Base-by-base conservation (phyloP, 2,888 invertebrate genomes). In the Hoplodrina blanda region DNA sequence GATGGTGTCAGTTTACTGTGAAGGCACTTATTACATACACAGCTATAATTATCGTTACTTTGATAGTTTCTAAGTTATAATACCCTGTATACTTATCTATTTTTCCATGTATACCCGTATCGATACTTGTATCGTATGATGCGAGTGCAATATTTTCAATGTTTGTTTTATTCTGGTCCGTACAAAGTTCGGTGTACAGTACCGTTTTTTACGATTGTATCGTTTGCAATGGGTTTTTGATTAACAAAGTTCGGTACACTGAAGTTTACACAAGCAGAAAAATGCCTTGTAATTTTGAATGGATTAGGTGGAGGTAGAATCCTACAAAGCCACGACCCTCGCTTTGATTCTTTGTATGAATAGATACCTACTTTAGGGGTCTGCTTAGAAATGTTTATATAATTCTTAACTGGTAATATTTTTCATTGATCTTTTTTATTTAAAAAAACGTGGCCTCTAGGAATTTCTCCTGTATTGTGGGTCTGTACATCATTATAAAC, bases 131-230 rank as follows among this genome's bases (percentile, higher is more conserved):
- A 70, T 57, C 11, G 50, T 17, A 57, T 56, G 71, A 76, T 54
- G 62, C 41, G 15, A 54, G 60, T 4, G 59, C 50, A 71, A 81
- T 81, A 71, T 81, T 78, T 78, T 62, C 72, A 62, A 57, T 76
- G 67, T 72, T 72, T 63, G 72, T 77, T 81, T 79, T 79, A 77
- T 66, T 76, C 63, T 66, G 54, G 41, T 46, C 20, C 8, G 56
- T 20, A 25, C 49, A 54, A 80, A 68, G 50, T 76, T 80, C 33
- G 20, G 30, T 13, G 20, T 46, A 25, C 62, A 61, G 62, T 41
- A 71, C 60, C 46, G 30, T 59, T 76, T 67, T 57, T 49, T 64
- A 52, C 41, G 71, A 64, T 62, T 67, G 67, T 66, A 76, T 56
- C 76, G 50, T 46, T 62, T 50, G 33, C 62, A n/a, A 69, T 69